phyloP scores from a whole-genome alignment of 2,797 vertebrate species.

The Picus viridis region DNA sequence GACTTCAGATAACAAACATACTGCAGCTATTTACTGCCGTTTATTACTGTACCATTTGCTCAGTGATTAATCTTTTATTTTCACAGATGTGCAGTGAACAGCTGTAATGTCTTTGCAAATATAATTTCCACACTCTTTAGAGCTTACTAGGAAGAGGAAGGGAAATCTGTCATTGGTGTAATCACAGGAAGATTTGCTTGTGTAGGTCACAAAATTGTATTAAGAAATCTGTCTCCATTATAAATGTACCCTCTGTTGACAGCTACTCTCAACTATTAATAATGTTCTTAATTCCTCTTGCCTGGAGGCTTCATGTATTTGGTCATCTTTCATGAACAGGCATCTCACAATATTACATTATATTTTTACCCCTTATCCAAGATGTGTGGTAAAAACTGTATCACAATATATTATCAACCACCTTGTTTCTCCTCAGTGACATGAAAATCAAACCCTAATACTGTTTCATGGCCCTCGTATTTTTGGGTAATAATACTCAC shows the following conservation, averaged over 20 bases:
- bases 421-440: neutral
- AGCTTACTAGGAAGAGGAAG: neutral
- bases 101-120: conserved; percentile 8
- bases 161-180: neutral
- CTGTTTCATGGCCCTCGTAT: neutral
- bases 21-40: neutral
- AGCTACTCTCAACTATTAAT: neutral
- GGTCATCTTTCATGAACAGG: neutral
- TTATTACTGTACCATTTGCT: neutral
- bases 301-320: neutral
- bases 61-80: conserved; percentile 37
- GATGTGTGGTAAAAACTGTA: neutral
- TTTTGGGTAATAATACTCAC: neutral
- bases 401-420: neutral
- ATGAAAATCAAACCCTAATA: neutral
- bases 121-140: neutral
- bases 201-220: neutral
- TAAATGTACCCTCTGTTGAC: neutral
- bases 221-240: neutral
- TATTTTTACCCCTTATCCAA: neutral
- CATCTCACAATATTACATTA: neutral
- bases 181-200: neutral
- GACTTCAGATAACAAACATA: neutral
- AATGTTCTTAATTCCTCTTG: neutral
- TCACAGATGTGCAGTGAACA: neutral